Evolutionary conservation across 2,888 invertebrate genomes (phyloP), one percentile per base, ranked within the genome.

Genomic region (Agrotis ipsilon): DNA sequence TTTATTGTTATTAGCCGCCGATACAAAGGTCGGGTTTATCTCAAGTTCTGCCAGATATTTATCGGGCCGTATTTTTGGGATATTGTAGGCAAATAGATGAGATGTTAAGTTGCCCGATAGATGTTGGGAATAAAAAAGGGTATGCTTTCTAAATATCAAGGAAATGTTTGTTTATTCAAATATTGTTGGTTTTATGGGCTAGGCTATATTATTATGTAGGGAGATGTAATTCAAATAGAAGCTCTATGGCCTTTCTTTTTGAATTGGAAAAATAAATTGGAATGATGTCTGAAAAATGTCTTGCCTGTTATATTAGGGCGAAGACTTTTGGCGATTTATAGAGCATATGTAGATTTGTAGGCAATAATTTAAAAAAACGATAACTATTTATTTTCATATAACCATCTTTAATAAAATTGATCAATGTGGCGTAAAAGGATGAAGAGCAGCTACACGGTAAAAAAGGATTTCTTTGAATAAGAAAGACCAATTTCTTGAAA

Each of bases 1-100:
- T 81, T 81, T 81, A 81, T 83, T 81, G 76, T 72, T 83, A 83
- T 76, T 76, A 73, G 60, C 51, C 27, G 54, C 19, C 57, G 63
- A 68, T 79, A 66, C 68, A 58, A 52, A 68, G 80, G 83, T 64
- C 60, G 66, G 81, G 60, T 64, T 76, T 64, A 64, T 58, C 39
- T 68, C 43, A 39, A 64, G 45, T 66, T 72, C 46, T 45, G 72
- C 32, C 27, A 55, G 51, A 66, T 64, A 68, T 72, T 68, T 72
- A 68, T 39, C 43, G 66, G 52, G 16, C 32, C 59, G 52, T 52
- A 39, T 45, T 45, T 75, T 55, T 19, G 16, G 69, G 55, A 52
- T 64, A 68, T 60, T 68, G 68, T 43, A 65, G 14, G 61, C 48
- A 78, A 75, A 78, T 57, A 54, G 39, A 74, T 66, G 51, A 48